Conservation (phyloP, 2,888 invertebrate species). For the Nephrotoma guestfalica region DNA sequence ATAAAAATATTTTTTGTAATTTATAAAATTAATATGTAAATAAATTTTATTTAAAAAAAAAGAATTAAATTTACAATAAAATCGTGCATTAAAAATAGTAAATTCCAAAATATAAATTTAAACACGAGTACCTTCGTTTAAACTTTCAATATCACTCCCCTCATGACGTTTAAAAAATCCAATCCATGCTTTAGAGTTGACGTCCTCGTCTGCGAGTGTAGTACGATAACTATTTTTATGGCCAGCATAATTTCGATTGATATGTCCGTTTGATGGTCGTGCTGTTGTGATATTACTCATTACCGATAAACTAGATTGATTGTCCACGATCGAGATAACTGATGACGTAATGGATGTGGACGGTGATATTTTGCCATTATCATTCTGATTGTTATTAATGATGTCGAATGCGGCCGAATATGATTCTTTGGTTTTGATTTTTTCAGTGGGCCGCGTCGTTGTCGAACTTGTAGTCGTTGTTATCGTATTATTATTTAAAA, state of each 20-base stretch:
- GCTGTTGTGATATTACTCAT: not conserved
- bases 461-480: not conserved
- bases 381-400: not conserved
- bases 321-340: not conserved
- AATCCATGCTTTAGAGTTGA: slow-evolving; percentile 13
- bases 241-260: not conserved
- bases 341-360: not conserved
- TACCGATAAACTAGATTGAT: not conserved
- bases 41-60: not conserved
- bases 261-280: not conserved
- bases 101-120: not conserved
- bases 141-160: slow-evolving; percentile 12
- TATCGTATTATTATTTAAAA: not conserved
- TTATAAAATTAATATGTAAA: not conserved
- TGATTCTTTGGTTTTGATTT: not conserved
- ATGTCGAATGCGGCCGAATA: not conserved
- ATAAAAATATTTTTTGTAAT: not conserved
- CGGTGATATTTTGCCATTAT: not conserved
- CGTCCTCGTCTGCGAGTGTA: slow-evolving; percentile 10
- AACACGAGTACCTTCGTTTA: slow-evolving; percentile 13
- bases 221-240: slow-evolving; percentile 3
- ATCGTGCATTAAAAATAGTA: not conserved
- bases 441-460: not conserved
- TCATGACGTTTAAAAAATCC: slow-evolving; percentile 13
- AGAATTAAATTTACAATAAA: not conserved